Conservation (phyloP, 2,797 vertebrate species). For the Sebastes variabilis region DNA sequence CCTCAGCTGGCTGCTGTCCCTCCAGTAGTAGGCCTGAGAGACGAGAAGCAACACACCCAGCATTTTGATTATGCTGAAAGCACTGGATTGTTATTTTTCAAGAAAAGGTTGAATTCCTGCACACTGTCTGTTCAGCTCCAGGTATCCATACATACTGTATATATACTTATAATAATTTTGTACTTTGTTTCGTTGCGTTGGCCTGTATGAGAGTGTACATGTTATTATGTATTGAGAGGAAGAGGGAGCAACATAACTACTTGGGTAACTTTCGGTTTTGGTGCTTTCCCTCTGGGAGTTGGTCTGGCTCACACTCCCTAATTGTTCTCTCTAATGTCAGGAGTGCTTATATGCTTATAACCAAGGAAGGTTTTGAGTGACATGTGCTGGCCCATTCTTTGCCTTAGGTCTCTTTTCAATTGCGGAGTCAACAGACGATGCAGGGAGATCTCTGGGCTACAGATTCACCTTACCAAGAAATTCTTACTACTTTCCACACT, state of each 20-base stretch:
- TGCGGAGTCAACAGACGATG: background rate
- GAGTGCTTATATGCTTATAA: no score
- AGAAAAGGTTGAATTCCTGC: background rate
- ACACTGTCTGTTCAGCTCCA: background rate
- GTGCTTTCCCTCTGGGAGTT: background rate
- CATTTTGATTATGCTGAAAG: background rate
- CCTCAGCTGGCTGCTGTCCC: slow-evolving; percentile 95
- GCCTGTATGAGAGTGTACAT: background rate
- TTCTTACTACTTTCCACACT: background rate
- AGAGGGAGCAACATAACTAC: background rate
- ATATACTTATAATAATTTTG: background rate
- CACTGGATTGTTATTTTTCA: background rate
- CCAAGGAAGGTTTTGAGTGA: background rate
- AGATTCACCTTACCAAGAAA: background rate
- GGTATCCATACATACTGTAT: background rate
- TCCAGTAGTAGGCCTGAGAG: slow-evolving; percentile 94
- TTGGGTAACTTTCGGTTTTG: background rate
- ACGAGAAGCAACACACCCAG: background rate
- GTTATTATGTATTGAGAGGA: background rate
- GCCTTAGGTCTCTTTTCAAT: background rate
- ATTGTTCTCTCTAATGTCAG: background rate
- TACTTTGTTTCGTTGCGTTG: background rate
- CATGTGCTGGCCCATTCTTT: background rate
- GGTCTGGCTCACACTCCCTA: background rate
- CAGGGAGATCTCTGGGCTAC: background rate